phyloP scores from a whole-genome alignment of 2,888 invertebrate species.

The Galerucella nymphaeae region DNA sequence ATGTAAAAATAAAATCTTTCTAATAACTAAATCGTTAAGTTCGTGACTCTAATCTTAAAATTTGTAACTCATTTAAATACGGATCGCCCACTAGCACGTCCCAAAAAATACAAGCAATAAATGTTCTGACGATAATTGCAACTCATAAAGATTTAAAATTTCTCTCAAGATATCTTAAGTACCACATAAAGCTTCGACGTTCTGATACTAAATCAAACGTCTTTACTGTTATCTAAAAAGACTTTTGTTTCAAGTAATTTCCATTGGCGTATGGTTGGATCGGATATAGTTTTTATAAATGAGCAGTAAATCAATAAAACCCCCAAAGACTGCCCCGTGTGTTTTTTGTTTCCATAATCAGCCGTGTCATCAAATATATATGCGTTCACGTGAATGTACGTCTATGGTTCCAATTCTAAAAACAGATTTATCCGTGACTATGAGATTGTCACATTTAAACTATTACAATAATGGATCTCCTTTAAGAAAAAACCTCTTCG shows the following conservation, averaged over 20 bases:
- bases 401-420: conserved; percentile 6
- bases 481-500: conserved; percentile 38
- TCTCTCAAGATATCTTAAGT: conserved; percentile 26
- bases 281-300: too few relatives aligned
- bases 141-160: conserved; percentile 16
- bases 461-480: conserved; percentile 41
- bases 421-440: conserved; percentile 46
- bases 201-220: conserved; percentile 27
- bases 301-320: too few relatives aligned
- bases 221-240: conserved; percentile 23
- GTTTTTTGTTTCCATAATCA: too few relatives aligned
- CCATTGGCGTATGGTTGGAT: background rate
- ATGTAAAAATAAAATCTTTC: background rate
- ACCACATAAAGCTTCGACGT: conserved; percentile 24
- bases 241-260: background rate
- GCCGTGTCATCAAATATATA: too few relatives aligned
- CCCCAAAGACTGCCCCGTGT: too few relatives aligned
- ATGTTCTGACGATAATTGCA: conserved; percentile 24
- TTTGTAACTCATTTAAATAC: background rate
- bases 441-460: conserved; percentile 42
- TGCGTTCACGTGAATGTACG: background rate
- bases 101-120: conserved; percentile 15
- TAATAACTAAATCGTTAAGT: background rate
- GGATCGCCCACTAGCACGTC: conserved; percentile 8
- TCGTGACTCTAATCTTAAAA: conserved; percentile 1